Conservation (phyloP, 2,797 vertebrate genomes). For the Enteromius anoplus region DNA sequence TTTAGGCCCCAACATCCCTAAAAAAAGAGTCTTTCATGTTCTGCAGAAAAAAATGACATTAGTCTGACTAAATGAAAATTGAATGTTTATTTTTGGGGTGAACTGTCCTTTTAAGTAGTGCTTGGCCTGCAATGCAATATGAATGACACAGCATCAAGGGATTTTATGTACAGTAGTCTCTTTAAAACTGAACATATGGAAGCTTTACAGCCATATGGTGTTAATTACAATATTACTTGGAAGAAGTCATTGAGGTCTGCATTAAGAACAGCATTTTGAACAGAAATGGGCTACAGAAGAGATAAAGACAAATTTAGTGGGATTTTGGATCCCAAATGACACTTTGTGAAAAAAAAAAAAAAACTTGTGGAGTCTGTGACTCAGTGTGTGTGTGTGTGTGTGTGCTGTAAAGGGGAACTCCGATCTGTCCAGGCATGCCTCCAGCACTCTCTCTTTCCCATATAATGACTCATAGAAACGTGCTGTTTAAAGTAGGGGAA, state of each 20-base stretch:
- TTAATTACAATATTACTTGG: constrained; percentile 35
- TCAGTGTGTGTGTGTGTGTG: constrained; percentile 44
- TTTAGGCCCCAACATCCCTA: neutral
- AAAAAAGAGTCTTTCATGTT: neutral
- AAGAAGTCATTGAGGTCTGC: constrained; percentile 2
- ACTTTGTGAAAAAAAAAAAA: constrained; percentile 8
- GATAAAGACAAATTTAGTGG: constrained; percentile 32
- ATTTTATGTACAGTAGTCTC: constrained; percentile 34
- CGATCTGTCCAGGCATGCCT: constrained; percentile 58
- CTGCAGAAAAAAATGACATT: neutral
- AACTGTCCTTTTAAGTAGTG: constrained; percentile 3
- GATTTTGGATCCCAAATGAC: constrained; percentile 34
- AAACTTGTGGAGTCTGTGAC: constrained; percentile 39
- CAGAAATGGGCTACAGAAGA: constrained; percentile 20
- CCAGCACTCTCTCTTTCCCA: constrained; percentile 58
- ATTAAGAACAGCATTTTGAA: constrained; percentile 12
- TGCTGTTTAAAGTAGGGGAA: constrained; percentile 58
- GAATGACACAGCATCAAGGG: constrained; percentile 38
- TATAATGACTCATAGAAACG: constrained; percentile 61
- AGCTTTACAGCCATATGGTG: constrained; percentile 11
- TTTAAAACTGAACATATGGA: constrained; percentile 37
- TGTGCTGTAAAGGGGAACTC: constrained; percentile 61
- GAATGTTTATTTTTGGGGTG: constrained; percentile 7
- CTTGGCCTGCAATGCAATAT: constrained; percentile 15
- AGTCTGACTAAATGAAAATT: neutral